phyloP scores from a whole-genome alignment of 2,797 vertebrate species.

The Lagothrix lagotricha region DNA sequence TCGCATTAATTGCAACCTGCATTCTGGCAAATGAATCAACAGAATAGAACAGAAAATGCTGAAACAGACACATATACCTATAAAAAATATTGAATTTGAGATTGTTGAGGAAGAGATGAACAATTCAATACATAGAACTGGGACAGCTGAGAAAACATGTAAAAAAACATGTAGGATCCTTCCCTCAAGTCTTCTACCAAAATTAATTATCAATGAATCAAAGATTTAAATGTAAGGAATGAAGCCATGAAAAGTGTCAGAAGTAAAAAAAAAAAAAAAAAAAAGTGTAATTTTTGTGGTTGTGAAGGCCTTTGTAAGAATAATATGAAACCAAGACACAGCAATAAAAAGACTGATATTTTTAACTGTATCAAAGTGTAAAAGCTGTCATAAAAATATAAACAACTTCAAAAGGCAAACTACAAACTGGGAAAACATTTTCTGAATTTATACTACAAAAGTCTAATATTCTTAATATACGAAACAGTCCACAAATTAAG shows the following conservation, averaged over 20 bases:
- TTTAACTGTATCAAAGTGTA: slow-evolving; percentile 38
- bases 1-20: not conserved
- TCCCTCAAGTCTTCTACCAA: not conserved
- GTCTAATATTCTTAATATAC: slow-evolving; percentile 16
- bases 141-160: not conserved
- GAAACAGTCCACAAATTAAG: not conserved
- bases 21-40: not conserved
- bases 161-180: not conserved
- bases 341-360: not conserved
- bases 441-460: not conserved
- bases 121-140: not conserved
- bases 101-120: not conserved
- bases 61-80: not conserved
- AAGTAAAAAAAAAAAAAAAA: not conserved
- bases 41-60: not conserved
- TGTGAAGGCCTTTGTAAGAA: slow-evolving; percentile 7
- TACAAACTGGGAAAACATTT: not conserved
- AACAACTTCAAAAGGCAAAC: slow-evolving; percentile 42
- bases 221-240: slow-evolving; percentile 9
- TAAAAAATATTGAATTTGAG: not conserved
- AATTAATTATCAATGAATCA: slow-evolving; percentile 27
- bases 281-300: not conserved
- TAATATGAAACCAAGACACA: slow-evolving; percentile 20
- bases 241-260: not conserved
- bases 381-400: slow-evolving; percentile 27